A percentile compares a stretch with the other conserved stretches of the same genome.
Evolutionary conservation across 2,113 vertebrate genomes (phyloP).

Genomic region (Peromyscus maniculatus): DNA sequence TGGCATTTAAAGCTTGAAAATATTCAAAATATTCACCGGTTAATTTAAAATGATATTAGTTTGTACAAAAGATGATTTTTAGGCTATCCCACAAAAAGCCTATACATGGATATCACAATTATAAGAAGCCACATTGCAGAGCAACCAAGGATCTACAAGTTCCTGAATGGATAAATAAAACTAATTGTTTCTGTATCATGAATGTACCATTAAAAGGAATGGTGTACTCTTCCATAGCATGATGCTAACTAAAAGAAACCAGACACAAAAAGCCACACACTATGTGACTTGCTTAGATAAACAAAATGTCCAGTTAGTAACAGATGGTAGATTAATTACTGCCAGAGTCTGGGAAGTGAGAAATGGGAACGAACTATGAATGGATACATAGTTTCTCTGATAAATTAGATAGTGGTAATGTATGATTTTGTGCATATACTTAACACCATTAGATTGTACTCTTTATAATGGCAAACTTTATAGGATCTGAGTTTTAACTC

Average conservation of each 20-base stretch:
- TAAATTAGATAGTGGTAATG: background rate
- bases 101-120: background rate
- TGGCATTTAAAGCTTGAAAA: slow-evolving; percentile 38
- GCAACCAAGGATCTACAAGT: background rate
- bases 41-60: background rate
- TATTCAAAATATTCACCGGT: slow-evolving; percentile 37
- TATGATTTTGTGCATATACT: background rate
- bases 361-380: background rate
- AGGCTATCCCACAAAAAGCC: background rate
- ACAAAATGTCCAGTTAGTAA: background rate
- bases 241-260: slow-evolving; percentile 13
- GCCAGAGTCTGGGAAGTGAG: background rate
- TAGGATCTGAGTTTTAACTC: background rate
- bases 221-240: background rate
- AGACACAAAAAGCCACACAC: background rate
- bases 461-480: background rate
- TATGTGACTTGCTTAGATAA: slow-evolving; percentile 19
- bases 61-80: background rate
- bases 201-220: background rate
- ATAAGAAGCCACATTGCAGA: background rate
- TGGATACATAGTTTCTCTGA: background rate
- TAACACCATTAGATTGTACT: background rate
- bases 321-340: background rate
- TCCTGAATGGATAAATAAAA: slow-evolving; percentile 31
- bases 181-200: background rate